Base-by-base conservation (phyloP, 1,140 invertebrate species). In the Tenebrio molitor region DNA sequence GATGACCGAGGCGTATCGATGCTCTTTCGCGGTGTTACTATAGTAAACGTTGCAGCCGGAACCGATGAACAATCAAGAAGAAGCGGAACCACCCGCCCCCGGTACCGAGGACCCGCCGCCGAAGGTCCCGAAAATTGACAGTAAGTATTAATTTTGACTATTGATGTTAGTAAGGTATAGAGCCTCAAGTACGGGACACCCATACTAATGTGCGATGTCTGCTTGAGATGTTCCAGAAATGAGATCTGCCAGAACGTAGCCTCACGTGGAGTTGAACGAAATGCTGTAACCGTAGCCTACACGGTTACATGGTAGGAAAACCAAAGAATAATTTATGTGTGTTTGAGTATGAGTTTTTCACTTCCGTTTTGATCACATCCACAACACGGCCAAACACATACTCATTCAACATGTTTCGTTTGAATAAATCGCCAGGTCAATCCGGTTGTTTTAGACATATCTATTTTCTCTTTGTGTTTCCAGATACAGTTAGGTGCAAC, bases 141-240 rank as follows among this genome's bases (percentile, higher is more conserved):
- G 80, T 81, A 78, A 80, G 81, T 81, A 36, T 75, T 39, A 39
- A 58, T 62, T 64, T 76, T 29, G 14, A 21, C 23, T 33, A 33
- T 68, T 68, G 23, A 15, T 41, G 10, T 73, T 69, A 76, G 64
- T 65, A 74, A 75, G 42, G 74, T 77, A 58, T 74, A 71, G 42
- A 74, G 65, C 58, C 39, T 75, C 68, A 76, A 72, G 71, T 68
- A 71, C 25, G 64, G 75, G 62, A 76, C 72, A 73, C 65, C 74
- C 68, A 77, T 77, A 80, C 79, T 81, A 81, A 81, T 81, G 76
- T 79, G 77, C 76, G 79, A 77, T 81, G 76, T 80, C 81, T 83
- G 81, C 81, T 83, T 83, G 81, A 81, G 82, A 82, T 83, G 82
- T 83, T 83, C 78, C 82, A 83, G 82, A 83, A 80, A 67, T 77